Base-by-base conservation (phyloP, 2,797 vertebrate species). In the Anabas testudineus region DNA sequence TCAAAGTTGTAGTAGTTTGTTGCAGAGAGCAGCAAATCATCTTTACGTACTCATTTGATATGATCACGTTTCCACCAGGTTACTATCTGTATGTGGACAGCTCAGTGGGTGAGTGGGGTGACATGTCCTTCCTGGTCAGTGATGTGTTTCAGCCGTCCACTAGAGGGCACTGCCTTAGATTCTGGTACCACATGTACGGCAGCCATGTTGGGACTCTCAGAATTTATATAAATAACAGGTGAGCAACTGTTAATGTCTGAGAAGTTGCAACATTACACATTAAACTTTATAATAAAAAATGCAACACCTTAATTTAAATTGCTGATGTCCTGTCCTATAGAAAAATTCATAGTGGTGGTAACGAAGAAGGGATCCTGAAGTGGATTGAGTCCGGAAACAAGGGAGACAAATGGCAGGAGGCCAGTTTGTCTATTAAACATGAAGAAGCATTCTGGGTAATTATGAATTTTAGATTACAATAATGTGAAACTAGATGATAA, bases 181-280 rank as follows among this genome's bases (percentile, higher is more conserved):
- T 94, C 83, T 95, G 94, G 93, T 94, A 93, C 79, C 90, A 94
- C 64, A 94, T 94, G 86, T 76, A 77, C 46, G 91, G 91, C 10
- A 21, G 63, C 55, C n/a, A 91, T 2, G 69, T 90, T 1, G 93
- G 93, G 53, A 92, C 87, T 5, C 91, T 94, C 6, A 89, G 36
- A 41, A 76, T 95, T 65, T 89, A 80, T 39, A 41, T 85, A 7
- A 92, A 93, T 67, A 86, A 92, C 89, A 92, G 93, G 94, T 94
- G 84, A 67, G 32, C 7, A 15, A 12, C 7, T 19, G 4, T 28
- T 24, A 9, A 36, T 46, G 34, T 49, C n/a, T 52, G 47, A 32
- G 2, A 14, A 28, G 13, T 3, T 37, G n/a, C 26, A 28, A 4
- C 10, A 32, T 49, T 34, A 42, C 69, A 53, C n/a, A 14, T 43